Evolutionary conservation across 1,140 invertebrate genomes (phyloP).

Genomic region (Drosophila insularis): DNA sequence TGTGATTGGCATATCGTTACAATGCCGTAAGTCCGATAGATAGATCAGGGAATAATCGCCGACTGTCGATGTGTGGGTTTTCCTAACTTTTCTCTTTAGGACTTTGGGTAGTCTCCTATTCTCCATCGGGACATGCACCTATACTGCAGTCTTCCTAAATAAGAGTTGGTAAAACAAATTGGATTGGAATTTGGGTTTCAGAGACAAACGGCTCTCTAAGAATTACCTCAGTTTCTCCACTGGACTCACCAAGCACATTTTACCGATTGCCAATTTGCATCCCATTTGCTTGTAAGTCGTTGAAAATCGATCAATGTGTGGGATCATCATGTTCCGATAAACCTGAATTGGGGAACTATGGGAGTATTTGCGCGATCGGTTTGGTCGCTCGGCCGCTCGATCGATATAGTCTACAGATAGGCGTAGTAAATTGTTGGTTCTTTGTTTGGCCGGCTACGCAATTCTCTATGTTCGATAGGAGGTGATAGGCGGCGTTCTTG

Average conservation of each 20-base stretch:
- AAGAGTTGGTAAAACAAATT: no score
- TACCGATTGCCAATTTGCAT: conserved; percentile 40
- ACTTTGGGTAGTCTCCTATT: no score
- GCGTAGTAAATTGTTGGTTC: background rate
- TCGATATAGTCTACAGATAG: background rate
- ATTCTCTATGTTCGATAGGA: conserved; percentile 1
- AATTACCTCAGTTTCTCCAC: conserved; percentile 44
- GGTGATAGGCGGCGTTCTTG: conserved; percentile 18
- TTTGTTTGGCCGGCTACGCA: conserved; percentile 18
- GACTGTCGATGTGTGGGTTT: no score
- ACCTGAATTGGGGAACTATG: background rate
- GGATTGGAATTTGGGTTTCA: conserved; percentile 30
- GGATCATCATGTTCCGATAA: background rate
- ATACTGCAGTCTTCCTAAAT: no score
- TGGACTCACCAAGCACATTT: conserved; percentile 30
- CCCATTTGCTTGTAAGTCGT: conserved; percentile 6
- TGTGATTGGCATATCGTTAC: conserved; percentile 24
- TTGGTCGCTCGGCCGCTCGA: background rate
- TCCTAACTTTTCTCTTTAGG: no score
- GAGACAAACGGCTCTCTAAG: background rate
- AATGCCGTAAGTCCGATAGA: background rate
- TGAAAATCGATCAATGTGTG: conserved; percentile 1
- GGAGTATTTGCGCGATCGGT: background rate
- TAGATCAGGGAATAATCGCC: no score
- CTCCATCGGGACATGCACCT: no score